These are phyloP conservation scores for Leptopilina boulardi DNA, from an alignment of 1,140 invertebrate species.

Conservation along the genomic window DNA sequence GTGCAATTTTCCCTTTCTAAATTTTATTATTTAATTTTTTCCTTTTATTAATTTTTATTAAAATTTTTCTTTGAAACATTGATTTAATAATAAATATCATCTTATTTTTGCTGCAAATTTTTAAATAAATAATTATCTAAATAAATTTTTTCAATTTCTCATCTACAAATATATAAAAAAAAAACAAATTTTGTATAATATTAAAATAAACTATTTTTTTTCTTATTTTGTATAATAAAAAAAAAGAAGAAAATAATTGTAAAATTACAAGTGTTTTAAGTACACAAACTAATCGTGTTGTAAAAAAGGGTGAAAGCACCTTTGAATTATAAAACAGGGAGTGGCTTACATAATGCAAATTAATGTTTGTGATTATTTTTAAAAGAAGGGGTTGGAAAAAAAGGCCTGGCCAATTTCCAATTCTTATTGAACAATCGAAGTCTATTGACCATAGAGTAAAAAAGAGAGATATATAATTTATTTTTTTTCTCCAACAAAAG, in stretches of 20 bases:
- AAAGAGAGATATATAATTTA: background rate
- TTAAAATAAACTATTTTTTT: no score
- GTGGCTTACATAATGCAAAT: background rate
- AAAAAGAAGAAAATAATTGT: no score
- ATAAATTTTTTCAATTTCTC: no score
- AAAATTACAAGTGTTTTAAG: background rate
- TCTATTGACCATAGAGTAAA: background rate
- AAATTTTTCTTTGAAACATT: no score
- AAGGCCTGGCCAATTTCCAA: slow-evolving; percentile 2
- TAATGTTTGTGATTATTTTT: background rate
- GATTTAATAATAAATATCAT: no score
- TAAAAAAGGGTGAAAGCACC: background rate
- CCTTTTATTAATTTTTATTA: no score
- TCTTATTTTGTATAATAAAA: no score
- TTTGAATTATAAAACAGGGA: background rate
- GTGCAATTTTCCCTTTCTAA: background rate
- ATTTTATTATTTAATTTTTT: background rate
- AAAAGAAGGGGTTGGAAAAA: background rate
- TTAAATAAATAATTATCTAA: no score
- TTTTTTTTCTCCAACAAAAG: background rate
- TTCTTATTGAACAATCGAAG: slow-evolving; percentile 1
- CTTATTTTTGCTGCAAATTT: no score
- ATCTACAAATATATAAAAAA: no score
- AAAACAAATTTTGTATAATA: no score
- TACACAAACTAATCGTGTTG: background rate